Evolutionary conservation across 2,797 vertebrate species (phyloP).

Genomic region (Siniperca obscura): DNA sequence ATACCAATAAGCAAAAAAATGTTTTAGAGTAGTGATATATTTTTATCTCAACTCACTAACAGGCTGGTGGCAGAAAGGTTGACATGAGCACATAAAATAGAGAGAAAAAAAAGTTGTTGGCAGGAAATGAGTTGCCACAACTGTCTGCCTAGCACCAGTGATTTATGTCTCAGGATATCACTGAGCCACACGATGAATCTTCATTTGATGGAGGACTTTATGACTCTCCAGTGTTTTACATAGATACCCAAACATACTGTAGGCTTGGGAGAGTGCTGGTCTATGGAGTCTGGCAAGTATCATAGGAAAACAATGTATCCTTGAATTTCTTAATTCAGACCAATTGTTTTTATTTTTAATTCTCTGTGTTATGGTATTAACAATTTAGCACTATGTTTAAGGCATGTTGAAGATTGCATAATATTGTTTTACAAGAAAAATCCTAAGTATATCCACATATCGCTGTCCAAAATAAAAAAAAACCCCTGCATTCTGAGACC

Average conservation of each 20-base stretch:
- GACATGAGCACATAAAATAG: constrained; percentile 40
- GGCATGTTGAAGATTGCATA: neutral
- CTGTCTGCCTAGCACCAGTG: constrained; percentile 61
- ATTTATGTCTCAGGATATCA: constrained; percentile 70
- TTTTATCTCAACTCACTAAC: constrained; percentile 27
- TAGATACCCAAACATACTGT: constrained; percentile 9
- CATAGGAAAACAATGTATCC: neutral
- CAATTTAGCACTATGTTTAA: neutral
- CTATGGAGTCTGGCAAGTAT: neutral
- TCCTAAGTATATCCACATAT: neutral
- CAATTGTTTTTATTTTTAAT: neutral
- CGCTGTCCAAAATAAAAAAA: neutral
- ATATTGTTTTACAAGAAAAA: constrained; percentile 16
- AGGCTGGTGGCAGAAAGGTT: constrained; percentile 28
- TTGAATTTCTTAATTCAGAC: neutral
- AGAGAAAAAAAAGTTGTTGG: constrained; percentile 38
- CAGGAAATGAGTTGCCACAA: constrained; percentile 73
- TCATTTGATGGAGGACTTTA: constrained; percentile 61
- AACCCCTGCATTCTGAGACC: too few species aligned
- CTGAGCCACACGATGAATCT: constrained; percentile 59
- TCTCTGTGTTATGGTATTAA: neutral
- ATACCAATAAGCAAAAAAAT: neutral
- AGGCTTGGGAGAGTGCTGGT: neutral
- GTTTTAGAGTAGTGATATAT: constrained; percentile 18
- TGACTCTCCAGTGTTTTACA: constrained; percentile 46